Conservation (phyloP, 2,888 invertebrate genomes). For the Drosophila recens region DNA sequence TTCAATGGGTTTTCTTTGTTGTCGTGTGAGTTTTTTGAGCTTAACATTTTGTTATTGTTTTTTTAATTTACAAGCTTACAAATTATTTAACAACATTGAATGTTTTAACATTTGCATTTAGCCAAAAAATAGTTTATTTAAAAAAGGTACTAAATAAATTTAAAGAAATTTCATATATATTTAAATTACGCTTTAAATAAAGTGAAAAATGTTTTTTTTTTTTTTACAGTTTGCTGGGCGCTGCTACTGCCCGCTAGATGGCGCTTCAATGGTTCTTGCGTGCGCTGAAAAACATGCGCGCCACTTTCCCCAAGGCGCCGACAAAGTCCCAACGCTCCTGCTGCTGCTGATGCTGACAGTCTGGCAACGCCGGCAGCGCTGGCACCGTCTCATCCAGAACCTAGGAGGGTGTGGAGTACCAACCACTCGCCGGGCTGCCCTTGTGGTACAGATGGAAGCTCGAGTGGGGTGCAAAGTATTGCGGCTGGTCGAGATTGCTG, state of each 20-base stretch:
- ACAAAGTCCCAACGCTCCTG: constrained; percentile 81
- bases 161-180: constrained; percentile 1
- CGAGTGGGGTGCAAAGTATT: constrained; percentile 93
- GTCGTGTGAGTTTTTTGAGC: constrained; percentile 42
- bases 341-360: constrained; percentile 51
- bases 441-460: constrained; percentile 96
- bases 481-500: constrained; percentile 90
- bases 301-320: constrained; percentile 82
- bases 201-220: not conserved
- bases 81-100: constrained; percentile 85
- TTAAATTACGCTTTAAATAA: constrained; percentile 11
- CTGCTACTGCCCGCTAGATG: not conserved
- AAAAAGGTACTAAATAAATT: constrained; percentile 34
- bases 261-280: constrained; percentile 53
- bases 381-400: constrained; percentile 58
- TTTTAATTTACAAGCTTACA: constrained; percentile 83
- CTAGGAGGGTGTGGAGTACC: constrained; percentile 93
- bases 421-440: constrained; percentile 89
- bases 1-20: constrained; percentile 63
- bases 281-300: constrained; percentile 82
- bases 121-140: constrained; percentile 34
- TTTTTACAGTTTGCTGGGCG: constrained; percentile 4
- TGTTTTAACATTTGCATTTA: constrained; percentile 79
- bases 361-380: constrained; percentile 40
- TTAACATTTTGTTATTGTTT: constrained; percentile 22